Evolutionary conservation across 2,113 vertebrate species (phyloP), one percentile per base, ranked within the genome.

Genomic region (Indicator indicator): DNA sequence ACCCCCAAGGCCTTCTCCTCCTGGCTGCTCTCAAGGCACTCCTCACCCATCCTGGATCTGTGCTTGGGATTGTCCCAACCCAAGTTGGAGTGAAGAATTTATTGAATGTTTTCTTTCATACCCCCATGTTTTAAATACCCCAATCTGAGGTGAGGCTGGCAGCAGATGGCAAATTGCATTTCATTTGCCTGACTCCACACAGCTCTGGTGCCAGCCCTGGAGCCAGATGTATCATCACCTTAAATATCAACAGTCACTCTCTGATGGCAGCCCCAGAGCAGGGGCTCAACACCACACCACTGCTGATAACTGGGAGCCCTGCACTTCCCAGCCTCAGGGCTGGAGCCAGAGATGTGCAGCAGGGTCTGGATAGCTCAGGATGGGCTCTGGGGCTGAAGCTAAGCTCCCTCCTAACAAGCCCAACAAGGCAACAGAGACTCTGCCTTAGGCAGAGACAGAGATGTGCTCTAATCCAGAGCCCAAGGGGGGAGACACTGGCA

Each of bases 161-260:
- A 1, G 75, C 78, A 89, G 81, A 86, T 36, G 79, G 91, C 70
- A 94, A 94, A 94, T 63, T 33, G 77, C 56, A 50, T 88, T 94
- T 58, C 7, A 4, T 58, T 14, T 64, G 76, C 92, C 85, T 30
- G 63, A 70, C 52, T 71, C 73, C 63, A 74, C 79, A 21, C 75
- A 33, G 55, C 42, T 26, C 28, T 6, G 62, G 10, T 75, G 56
- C 70, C 50, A 40, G 28, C 68, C 78, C 70, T 6, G 1, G 3
- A 67, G 82, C 28, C 89, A 83, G 69, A 78, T 1, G 21, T 6
- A 48, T 48, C 93, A 91, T 44, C 88, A 67, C 83, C 75, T 74
- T 63, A 91, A 91, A 83, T 1, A 93, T 6, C 84, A 71, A 20
- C 0, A 4, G 68, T 26, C 8, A 0, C 54, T 44, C 60, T 76